Percentiles rank a stretch among this genome's conserved stretches.
phyloP scores from a whole-genome alignment of 2,888 invertebrate species.

The Pseudoips prasinana region DNA sequence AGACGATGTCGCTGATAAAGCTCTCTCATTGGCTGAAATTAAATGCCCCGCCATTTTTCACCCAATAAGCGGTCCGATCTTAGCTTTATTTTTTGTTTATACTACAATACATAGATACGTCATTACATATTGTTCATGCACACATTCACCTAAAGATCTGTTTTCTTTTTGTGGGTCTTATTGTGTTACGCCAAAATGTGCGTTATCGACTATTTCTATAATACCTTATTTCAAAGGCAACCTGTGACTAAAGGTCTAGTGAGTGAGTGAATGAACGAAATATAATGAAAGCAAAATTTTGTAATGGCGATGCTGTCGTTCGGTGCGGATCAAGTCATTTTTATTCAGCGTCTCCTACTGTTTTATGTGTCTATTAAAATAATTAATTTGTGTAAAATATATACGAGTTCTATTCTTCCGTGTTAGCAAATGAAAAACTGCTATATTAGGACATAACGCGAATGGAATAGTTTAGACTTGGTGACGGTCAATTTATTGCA shows the following conservation, averaged over 20 bases:
- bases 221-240: constrained; percentile 23
- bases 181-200: constrained; percentile 32
- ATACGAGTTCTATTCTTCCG: not conserved
- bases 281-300: constrained; percentile 29
- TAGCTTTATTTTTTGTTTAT: constrained; percentile 80
- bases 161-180: constrained; percentile 44
- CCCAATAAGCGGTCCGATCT: constrained; percentile 59
- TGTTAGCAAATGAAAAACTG: too few species aligned
- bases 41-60: constrained; percentile 63
- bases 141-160: constrained; percentile 57
- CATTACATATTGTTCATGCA: constrained; percentile 55
- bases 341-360: constrained; percentile 24
- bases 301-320: constrained; percentile 49
- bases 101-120: constrained; percentile 60
- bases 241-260: constrained; percentile 24
- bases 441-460: too few species aligned
- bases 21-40: constrained; percentile 65
- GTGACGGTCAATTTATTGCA: constrained; percentile 52
- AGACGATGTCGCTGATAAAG: constrained; percentile 57
- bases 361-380: constrained; percentile 1
- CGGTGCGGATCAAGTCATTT: constrained; percentile 38
- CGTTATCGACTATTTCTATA: constrained; percentile 27
- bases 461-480: too few species aligned
- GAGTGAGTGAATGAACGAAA: constrained; percentile 50
- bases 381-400: constrained; percentile 8